Percentiles rank a stretch among this genome's conserved stretches.
Conservation (phyloP, 2,113 vertebrate genomes). For the Bos taurus region ARS-UCD2.0 NC_037330.1:55719001-55719500, state of each 20-base stretch:
- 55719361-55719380: background rate
- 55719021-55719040: constrained; percentile 14
- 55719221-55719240: background rate
- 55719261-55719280: background rate
- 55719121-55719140: background rate
- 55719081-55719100: background rate
- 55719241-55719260: background rate
- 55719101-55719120: background rate
- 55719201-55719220: background rate
- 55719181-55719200: background rate
- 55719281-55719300: background rate
- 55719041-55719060: background rate
- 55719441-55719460: background rate
- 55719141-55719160: background rate
- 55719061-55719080: background rate
- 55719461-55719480: background rate
- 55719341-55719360: background rate
- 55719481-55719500: background rate
- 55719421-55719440: background rate
- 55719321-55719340: background rate
- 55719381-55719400: background rate
- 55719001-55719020: background rate
- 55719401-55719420: background rate
- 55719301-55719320: background rate
- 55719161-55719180: background rate